Percentiles rank a stretch among this genome's conserved stretches.
Conservation (phyloP, 2,113 vertebrate species). For the Eulemur rufifrons region DNA sequence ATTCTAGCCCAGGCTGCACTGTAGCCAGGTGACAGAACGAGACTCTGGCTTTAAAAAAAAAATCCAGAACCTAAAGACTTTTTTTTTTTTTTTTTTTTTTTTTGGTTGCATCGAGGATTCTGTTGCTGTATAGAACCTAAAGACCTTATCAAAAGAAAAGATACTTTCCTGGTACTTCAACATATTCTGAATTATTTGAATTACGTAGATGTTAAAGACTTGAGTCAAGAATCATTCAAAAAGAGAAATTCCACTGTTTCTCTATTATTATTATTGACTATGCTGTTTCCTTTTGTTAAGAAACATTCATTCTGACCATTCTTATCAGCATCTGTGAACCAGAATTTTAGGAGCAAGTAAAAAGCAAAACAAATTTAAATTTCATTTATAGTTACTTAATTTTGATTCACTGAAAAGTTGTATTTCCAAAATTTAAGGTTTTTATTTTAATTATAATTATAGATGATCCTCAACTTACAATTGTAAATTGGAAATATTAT, state of each 20-base stretch:
- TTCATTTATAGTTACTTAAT: conserved; percentile 23
- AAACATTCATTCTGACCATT: background rate
- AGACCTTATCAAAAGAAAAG: conserved; percentile 30
- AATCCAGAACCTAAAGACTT: background rate
- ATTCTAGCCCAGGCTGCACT: no score
- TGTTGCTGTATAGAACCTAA: background rate
- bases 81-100: background rate
- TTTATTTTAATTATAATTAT: conserved; percentile 49
- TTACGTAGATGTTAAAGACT: conserved; percentile 24
- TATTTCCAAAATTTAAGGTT: background rate
- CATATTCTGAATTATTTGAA: conserved; percentile 38
- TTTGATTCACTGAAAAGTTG: conserved; percentile 37
- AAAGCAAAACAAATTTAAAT: conserved; percentile 20
- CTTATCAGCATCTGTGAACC: background rate
- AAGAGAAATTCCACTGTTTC: background rate
- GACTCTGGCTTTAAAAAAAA: no score
- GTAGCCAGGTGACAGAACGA: no score
- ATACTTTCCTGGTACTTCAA: conserved; percentile 5
- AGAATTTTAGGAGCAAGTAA: conserved; percentile 17
- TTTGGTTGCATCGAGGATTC: no score
- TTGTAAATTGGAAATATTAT: background rate
- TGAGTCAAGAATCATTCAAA: conserved; percentile 5
- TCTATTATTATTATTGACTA: background rate
- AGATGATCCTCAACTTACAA: background rate
- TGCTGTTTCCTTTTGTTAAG: background rate